Base-by-base conservation (phyloP, 2,113 vertebrate species). In the Hymenochirus boettgeri region DNA sequence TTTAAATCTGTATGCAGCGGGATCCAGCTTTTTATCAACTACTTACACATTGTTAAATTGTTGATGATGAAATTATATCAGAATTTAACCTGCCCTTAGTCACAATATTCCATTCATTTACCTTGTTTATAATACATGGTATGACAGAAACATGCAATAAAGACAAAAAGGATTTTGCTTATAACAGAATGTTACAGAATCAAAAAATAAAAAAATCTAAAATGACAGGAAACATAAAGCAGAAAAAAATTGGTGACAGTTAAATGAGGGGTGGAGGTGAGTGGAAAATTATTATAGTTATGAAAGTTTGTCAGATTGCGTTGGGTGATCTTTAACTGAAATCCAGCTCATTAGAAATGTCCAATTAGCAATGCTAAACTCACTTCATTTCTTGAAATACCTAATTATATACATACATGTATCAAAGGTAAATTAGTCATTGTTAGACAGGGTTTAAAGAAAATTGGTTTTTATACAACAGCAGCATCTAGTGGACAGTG, bases 341-440 rank as follows among this genome's bases (percentile, higher is more conserved):
- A 83, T 79, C 73, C 72, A 76, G 81, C 75, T 81, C 76, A 81
- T 73, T 81, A 88, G 72, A 80, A 78, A 78, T 79, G 81, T 75
- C 81, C 81, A 89, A 88, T 89, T 88, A 87, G 83, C 82, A 82
- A 86, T 79, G 79, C 77, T 86, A 87, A 87, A 82, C 79, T 79
- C 82, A 78, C 79, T 82, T 86, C 77, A 78, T 82, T 79, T 69
- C 65, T 79, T 74, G 76, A 85, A 83, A 76, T 73, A 79, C 78
- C 79, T 83, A 85, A 81, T 83, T 83, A 83, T 65, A 79, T 77
- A 72, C 76, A 78, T 81, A 71, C 76, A 78, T 75, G 79, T 77
- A 83, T 77, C 56, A 78, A 53, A 75, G 78, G 80, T 79, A 85
- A 83, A 84, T 84, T 72, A 80, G 81, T 81, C 77, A 76, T 79